phyloP scores from a whole-genome alignment of 2,113 vertebrate species.

The Hyperoodon ampullatus region DNA sequence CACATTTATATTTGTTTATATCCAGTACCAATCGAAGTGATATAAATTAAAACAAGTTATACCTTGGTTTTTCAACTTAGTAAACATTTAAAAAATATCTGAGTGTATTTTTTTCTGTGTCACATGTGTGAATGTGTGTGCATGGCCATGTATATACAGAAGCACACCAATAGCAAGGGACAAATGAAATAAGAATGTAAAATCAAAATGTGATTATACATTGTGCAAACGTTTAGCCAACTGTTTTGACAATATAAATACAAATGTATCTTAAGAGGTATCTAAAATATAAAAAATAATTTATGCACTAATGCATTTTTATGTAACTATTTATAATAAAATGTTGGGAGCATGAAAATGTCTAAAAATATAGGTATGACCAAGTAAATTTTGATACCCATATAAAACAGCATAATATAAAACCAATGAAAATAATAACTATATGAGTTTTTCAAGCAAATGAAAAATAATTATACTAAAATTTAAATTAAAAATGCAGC shows the following conservation, averaged over 20 bases:
- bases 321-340: neutral
- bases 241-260: neutral
- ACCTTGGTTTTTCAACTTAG: neutral
- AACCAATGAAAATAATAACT: neutral
- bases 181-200: neutral
- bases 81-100: neutral
- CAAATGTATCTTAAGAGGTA: neutral
- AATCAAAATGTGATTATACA: neutral
- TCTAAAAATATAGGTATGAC: neutral
- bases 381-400: neutral
- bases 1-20: neutral
- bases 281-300: neutral
- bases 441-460: neutral
- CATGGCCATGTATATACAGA: neutral
- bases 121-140: neutral
- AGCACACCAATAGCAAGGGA: fast-evolving
- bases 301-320: neutral
- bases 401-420: neutral
- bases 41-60: neutral
- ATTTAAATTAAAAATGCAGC: neutral
- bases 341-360: neutral
- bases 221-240: neutral
- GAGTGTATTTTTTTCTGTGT: fast-evolving
- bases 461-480: neutral
- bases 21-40: neutral